Base-by-base conservation (phyloP, 2,888 invertebrate genomes). In the Villa cingulata region DNA sequence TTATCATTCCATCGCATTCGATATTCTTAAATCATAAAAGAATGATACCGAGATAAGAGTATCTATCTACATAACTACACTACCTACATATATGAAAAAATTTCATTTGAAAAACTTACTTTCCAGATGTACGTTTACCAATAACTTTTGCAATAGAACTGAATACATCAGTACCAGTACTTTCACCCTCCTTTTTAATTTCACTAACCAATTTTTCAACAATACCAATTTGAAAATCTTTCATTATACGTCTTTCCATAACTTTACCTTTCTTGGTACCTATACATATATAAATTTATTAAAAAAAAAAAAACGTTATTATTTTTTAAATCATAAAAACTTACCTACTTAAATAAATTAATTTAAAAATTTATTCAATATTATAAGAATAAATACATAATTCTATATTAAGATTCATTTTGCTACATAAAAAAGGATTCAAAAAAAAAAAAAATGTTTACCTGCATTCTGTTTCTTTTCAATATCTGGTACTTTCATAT, bases 211-310 rank as follows among this genome's bases (percentile, higher is more conserved):
- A 77, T 4, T 83, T 86, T 62, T 89, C 88, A 1, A 89, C 87
- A 46, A 86, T 81, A 14, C 89, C 89, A 53, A 90, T 89, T 62
- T 88, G 88, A 78, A 90, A 90, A 70, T 90, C 89, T 64, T 88
- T 89, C 45, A 88, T 74, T 16, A 90, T 78, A 34, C 88, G 76
- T 17, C 90, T 75, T 61, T 90, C 89, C 83, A 89, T 85, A 5
- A 86, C 82, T 63, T 86, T 82, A 4, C 87, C 87, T 57, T 68
- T 68, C 48, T 64, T 66, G 14, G 62, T 86, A 2, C 88, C 88
- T 19, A 84, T 23, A 23, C n/a, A n/a, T n/a, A 7, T 23, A 23
- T 23, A 36, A 36, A 16, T 7, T 16, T 36, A 16, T 7, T 36
- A 36, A 36, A 36, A 4, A 34, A 15, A 34, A 34, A 34, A 34